These are phyloP conservation scores for Serranus cabrilla DNA, from an alignment of 2,797 vertebrate genomes.

Conservation along the genomic window DNA sequence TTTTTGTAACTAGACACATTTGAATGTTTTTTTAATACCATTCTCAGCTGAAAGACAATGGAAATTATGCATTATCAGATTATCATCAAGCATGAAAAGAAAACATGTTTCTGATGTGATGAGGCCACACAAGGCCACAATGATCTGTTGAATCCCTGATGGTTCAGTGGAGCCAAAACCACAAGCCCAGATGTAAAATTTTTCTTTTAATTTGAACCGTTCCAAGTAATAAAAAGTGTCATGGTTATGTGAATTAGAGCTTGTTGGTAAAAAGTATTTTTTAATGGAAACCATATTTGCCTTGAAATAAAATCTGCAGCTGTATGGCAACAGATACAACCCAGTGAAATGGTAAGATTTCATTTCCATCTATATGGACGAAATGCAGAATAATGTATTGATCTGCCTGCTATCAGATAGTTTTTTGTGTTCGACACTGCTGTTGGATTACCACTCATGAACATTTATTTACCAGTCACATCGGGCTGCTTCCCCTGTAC, in stretches of 20 bases:
- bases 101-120: not conserved
- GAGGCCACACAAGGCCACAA: not conserved
- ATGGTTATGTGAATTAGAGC: not conserved
- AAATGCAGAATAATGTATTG: slow-evolving; percentile 20
- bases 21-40: too few relatives aligned
- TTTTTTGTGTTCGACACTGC: slow-evolving; percentile 4
- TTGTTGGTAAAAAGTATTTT: not conserved
- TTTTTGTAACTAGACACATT: too few relatives aligned
- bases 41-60: not conserved
- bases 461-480: slow-evolving; percentile 70
- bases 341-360: not conserved
- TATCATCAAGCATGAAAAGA: not conserved
- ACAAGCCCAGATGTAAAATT: not conserved
- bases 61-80: too few relatives aligned
- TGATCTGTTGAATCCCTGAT: not conserved
- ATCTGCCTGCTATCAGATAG: not conserved
- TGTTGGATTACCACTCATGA: not conserved
- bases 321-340: slow-evolving; percentile 1
- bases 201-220: not conserved
- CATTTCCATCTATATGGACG: not conserved
- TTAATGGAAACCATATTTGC: too few relatives aligned
- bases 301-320: not conserved
- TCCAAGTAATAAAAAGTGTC: not conserved
- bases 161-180: not conserved
- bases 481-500: slow-evolving; percentile 85